Evolutionary conservation across 1,140 invertebrate genomes (phyloP).

Genomic region (Hestina assimilis): DNA sequence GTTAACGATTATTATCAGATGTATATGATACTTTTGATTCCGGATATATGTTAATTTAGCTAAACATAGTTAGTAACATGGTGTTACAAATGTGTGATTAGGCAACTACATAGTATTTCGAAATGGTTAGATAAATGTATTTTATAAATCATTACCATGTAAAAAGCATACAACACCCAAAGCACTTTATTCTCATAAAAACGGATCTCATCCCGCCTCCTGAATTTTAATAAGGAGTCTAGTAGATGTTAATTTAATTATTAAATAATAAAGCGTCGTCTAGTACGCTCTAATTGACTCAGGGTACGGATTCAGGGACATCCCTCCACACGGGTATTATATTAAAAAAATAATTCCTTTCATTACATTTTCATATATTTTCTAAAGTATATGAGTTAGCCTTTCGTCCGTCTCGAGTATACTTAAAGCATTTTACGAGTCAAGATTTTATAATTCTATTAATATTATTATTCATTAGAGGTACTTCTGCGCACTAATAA

Average conservation of each 20-base stretch:
- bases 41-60: too few species aligned
- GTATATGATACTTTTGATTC: too few species aligned
- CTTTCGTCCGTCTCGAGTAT: background rate
- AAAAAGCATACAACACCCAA: background rate
- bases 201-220: conserved; percentile 25
- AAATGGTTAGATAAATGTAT: background rate
- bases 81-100: too few species aligned
- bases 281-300: conserved; percentile 33
- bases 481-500: background rate
- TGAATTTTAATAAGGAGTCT: conserved; percentile 56
- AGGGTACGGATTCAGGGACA: conserved; percentile 16
- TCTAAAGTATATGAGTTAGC: background rate
- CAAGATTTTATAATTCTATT: background rate
- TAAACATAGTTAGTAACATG: too few species aligned
- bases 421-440: background rate
- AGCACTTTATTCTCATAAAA: conserved; percentile 19
- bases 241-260: conserved; percentile 52
- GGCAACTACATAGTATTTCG: too few species aligned
- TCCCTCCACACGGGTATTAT: conserved; percentile 20
- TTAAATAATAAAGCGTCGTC: conserved; percentile 40
- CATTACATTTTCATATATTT: conserved; percentile 10
- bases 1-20: too few species aligned
- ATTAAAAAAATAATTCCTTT: conserved; percentile 23
- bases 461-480: conserved; percentile 2
- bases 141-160: background rate